Base-by-base conservation (phyloP, 2,888 invertebrate species). In the Stramonita haemastoma region DNA sequence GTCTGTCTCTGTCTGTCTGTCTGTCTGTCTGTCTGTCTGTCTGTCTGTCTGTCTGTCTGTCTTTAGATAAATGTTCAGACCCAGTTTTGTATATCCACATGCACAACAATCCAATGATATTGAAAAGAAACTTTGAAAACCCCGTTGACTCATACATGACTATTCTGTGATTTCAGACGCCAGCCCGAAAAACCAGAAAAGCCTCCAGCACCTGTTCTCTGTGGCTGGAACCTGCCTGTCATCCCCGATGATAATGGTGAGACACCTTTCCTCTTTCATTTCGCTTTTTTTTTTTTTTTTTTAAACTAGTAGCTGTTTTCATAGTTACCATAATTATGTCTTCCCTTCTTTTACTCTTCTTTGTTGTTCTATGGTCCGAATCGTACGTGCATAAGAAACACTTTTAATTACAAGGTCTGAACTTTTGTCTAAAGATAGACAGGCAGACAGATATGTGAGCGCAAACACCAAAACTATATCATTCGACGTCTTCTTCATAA, bases 181-280 rank as follows among this genome's bases (percentile, higher is more conserved):
- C 34, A 6, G 22, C 34, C 66, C 1, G 87, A 87, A 26, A 89
- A 86, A 46, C 1, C 85, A 4, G 86, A 86, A n/a, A 89, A 86
- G 29, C 73, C 73, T n/a, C 85, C 77, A 57, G 17, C 46, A 46
- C 70, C 79, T 29, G 84, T 79, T 2, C 70, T 89, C 19, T 86
- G 77, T 70, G 89, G 89, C n/a, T 89, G 89, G 89, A 56, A 87
- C 32, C 81, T 89, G 13, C 89, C 89, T 26, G 29, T 87, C 34
- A 17, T 87, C 15, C 87, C 87, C 0, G 89, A 89, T 46, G 87
- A 89, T 22, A 87, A 89, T 29, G 89, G 89, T 86, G 70, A 60
- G 89, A 22, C 26, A 2, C 13, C 26, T 66, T 1, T 66, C 66
- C 66, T 26, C 66, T 66, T 66, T 66, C 6, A 2, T 66, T 17